Conservation (phyloP, 37 sponge, comb jelly and placozoan genomes). For the Aplysina aerophoba region DNA sequence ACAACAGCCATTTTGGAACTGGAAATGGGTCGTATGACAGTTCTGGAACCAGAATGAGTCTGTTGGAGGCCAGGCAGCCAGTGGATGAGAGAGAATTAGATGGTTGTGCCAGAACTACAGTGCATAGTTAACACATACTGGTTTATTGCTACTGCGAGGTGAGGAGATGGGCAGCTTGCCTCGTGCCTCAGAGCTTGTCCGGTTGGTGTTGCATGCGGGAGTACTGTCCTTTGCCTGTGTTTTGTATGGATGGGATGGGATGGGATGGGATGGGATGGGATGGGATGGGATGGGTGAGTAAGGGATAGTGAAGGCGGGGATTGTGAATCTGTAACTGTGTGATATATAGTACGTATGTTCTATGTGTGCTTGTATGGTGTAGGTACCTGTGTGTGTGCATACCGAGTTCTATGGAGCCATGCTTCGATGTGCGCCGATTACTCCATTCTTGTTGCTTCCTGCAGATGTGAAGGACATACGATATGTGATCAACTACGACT, state of each 20-base stretch:
- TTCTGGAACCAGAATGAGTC: no score
- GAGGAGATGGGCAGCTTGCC: constrained; percentile 11
- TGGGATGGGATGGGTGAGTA: neutral
- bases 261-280: neutral
- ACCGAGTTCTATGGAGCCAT: neutral
- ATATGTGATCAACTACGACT: constrained; percentile 98
- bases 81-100: no score
- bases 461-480: constrained; percentile 92
- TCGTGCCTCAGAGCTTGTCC: neutral
- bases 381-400: neutral
- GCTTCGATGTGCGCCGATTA: neutral
- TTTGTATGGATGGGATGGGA: neutral
- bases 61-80: no score
- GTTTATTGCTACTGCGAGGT: constrained; percentile 1
- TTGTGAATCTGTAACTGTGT: no score
- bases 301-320: neutral
- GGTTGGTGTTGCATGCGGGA: neutral
- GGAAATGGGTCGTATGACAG: no score
- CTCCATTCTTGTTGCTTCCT: neutral
- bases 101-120: no score
- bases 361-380: neutral
- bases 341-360: neutral
- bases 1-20: neutral
- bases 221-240: neutral
- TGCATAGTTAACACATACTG: no score